These are phyloP conservation scores for Vombatus ursinus DNA, from an alignment of 2,113 vertebrate species.

Conservation along the genomic window DNA sequence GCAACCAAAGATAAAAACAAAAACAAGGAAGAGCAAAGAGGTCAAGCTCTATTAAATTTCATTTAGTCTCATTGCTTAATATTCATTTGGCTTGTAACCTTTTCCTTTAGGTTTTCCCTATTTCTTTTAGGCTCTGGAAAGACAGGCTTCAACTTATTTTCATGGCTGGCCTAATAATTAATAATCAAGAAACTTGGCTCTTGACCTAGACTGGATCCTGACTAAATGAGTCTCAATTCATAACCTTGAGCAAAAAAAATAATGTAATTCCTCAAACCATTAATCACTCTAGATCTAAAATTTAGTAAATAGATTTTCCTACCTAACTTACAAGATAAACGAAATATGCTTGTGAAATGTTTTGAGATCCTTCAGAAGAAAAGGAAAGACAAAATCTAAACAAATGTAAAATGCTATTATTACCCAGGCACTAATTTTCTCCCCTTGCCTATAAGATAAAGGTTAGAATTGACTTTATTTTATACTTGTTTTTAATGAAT, in stretches of 20 bases:
- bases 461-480: conserved; percentile 70
- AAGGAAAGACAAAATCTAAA: conserved; percentile 64
- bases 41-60: not conserved
- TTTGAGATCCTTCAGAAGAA: conserved; percentile 66
- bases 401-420: conserved; percentile 64
- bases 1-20: not conserved
- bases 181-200: conserved; percentile 32
- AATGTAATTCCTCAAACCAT: conserved; percentile 20
- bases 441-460: conserved; percentile 60
- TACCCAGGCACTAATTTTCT: conserved; percentile 52
- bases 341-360: conserved; percentile 74
- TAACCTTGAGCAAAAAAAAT: not conserved
- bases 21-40: not conserved
- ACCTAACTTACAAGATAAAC: conserved; percentile 59
- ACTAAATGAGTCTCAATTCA: not conserved
- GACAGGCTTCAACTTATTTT: conserved; percentile 33
- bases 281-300: conserved; percentile 41
- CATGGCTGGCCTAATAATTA: conserved; percentile 31
- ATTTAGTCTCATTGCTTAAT: not conserved
- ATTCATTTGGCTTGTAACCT: not conserved
- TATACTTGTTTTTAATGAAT: conserved; percentile 73
- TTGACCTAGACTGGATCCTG: conserved; percentile 42
- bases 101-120: not conserved
- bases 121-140: conserved; percentile 24
- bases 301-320: conserved; percentile 53